Evolutionary conservation across 2,113 vertebrate genomes (phyloP).

Genomic region (Oostethus manadensis): DNA sequence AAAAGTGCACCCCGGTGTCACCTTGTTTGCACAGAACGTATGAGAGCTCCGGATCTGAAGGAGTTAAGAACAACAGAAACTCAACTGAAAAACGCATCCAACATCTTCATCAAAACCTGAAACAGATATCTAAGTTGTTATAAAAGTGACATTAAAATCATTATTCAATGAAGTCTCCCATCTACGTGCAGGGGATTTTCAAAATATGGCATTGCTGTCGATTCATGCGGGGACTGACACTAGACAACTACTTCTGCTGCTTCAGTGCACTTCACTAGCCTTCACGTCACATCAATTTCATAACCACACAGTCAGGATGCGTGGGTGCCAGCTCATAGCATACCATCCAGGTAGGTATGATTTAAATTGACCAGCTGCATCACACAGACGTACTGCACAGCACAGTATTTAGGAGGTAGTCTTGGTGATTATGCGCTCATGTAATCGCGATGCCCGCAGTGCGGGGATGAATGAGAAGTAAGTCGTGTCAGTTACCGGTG

Average conservation of each 20-base stretch:
- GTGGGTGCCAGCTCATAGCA: not conserved
- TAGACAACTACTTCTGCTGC: not conserved
- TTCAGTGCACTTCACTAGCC: conserved; percentile 4
- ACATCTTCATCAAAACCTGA: not conserved
- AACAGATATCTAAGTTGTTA: too few species aligned
- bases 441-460: not conserved
- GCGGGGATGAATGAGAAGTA: too few species aligned
- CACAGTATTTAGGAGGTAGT: not conserved
- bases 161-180: too few species aligned
- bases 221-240: not conserved
- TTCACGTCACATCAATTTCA: conserved; percentile 4
- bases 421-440: not conserved
- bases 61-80: not conserved
- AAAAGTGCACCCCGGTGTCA: too few species aligned
- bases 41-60: not conserved
- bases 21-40: too few species aligned
- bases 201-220: conserved; percentile 2
- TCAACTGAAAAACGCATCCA: not conserved
- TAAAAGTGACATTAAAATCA: too few species aligned
- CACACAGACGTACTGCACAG: not conserved
- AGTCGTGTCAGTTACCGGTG: too few species aligned
- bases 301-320: not conserved
- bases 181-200: not conserved
- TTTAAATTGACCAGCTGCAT: not conserved
- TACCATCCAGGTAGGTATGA: not conserved